A percentile compares a stretch with the other conserved stretches of the same genome.
These are phyloP conservation scores for Archivesica marissinica DNA, from an alignment of 1,140 invertebrate genomes.

Conservation along the genomic window DNA sequence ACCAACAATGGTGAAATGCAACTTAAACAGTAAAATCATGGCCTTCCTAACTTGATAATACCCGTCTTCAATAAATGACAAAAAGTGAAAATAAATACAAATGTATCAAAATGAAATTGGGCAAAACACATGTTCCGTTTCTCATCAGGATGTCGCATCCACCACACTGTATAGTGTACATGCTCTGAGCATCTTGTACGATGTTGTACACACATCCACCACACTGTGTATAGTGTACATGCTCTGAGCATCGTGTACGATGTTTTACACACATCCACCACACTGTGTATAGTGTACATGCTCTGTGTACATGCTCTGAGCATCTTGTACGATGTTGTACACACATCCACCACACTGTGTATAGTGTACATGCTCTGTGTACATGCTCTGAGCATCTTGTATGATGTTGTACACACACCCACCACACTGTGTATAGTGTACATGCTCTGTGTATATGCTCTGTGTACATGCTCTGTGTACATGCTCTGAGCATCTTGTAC, in stretches of 20 bases:
- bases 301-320: too few relatives aligned
- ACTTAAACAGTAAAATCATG: background rate
- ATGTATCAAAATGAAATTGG: background rate
- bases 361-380: too few relatives aligned
- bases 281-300: too few relatives aligned
- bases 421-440: too few relatives aligned
- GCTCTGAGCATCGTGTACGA: background rate
- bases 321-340: too few relatives aligned
- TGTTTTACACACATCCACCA: background rate
- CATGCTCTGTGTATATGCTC: too few relatives aligned
- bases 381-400: too few relatives aligned
- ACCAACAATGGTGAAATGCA: background rate
- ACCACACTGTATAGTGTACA: background rate
- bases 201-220: background rate
- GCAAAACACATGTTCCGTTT: background rate
- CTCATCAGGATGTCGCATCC: background rate
- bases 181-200: background rate
- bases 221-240: background rate
- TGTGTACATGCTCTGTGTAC: too few relatives aligned
- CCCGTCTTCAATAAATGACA: background rate
- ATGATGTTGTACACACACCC: too few relatives aligned
- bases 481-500: too few relatives aligned
- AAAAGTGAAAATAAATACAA: background rate
- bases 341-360: too few relatives aligned
- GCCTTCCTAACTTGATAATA: slow-evolving; percentile 4